Conservation (phyloP, 2,113 vertebrate species). For the Pomatostomus ruficeps region DNA sequence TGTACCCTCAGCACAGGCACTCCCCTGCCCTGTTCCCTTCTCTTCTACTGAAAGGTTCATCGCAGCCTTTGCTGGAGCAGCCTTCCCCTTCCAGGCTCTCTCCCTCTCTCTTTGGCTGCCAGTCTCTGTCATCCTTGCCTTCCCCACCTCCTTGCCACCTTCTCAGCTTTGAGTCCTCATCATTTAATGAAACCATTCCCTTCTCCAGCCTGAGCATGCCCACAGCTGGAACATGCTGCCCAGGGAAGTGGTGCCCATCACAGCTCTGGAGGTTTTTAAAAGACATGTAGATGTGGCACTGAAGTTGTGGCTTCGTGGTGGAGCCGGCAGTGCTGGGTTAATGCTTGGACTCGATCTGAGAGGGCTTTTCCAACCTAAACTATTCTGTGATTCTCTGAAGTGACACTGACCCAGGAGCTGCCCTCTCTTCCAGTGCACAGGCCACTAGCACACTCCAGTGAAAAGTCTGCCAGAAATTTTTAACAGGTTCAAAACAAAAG, state of each 20-base stretch:
- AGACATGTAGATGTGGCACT: background rate
- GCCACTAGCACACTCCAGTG: background rate
- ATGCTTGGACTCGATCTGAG: background rate
- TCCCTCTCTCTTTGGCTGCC: background rate
- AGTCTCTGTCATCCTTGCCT: background rate
- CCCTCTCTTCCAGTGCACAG: background rate
- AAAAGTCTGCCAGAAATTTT: background rate
- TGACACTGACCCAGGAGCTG: background rate
- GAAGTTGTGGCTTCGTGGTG: background rate
- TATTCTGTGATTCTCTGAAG: background rate
- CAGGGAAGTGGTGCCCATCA: background rate
- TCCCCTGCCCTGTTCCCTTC: background rate
- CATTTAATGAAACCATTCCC: background rate
- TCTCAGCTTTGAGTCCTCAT: background rate
- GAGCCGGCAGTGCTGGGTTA: background rate
- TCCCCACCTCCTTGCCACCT: background rate
- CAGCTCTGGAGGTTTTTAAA: background rate
- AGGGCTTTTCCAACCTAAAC: background rate
- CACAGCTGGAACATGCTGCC: background rate
- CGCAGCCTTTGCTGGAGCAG: background rate
- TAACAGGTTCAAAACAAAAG: slow-evolving; percentile 35
- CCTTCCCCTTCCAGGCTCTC: background rate
- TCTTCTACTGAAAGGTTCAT: background rate
- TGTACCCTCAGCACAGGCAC: background rate
- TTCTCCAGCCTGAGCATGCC: background rate